Conservation (phyloP, 2,113 vertebrate species). For the Phoxinus phoxinus region DNA sequence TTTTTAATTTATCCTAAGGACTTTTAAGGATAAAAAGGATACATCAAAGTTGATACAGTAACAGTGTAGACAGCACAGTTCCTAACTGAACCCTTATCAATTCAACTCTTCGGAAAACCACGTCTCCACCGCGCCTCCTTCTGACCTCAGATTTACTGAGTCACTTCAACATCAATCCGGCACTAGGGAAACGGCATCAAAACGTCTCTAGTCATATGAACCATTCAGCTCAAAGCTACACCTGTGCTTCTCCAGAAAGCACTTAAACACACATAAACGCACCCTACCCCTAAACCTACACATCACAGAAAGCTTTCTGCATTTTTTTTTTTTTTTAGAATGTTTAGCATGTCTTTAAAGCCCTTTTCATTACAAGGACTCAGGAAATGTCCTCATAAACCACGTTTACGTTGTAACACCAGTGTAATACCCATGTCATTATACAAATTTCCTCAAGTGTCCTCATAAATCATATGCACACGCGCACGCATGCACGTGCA, state of each 20-base stretch:
- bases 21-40: not conserved
- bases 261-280: too few relatives aligned
- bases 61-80: not conserved
- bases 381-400: too few relatives aligned
- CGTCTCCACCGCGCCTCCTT: not conserved
- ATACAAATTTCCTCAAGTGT: too few relatives aligned
- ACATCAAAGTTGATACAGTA: not conserved
- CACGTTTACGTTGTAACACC: too few relatives aligned
- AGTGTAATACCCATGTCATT: too few relatives aligned
- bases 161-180: not conserved
- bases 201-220: not conserved
- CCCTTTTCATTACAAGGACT: too few relatives aligned
- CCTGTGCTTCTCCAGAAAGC: conserved; percentile 17
- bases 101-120: not conserved
- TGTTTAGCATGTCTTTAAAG: too few relatives aligned
- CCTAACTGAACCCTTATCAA: not conserved
- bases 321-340: too few relatives aligned
- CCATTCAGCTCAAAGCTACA: conserved; percentile 9
- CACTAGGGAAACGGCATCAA: not conserved
- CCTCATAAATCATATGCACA: too few relatives aligned
- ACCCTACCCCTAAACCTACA: too few relatives aligned
- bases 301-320: too few relatives aligned
- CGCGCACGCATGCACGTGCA: too few relatives aligned
- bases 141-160: not conserved
- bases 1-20: not conserved